A percentile compares a stretch with the other conserved stretches of the same genome.
phyloP scores from a whole-genome alignment of 1,140 invertebrate species.

The honey bee (Apis mellifera) region DNA sequence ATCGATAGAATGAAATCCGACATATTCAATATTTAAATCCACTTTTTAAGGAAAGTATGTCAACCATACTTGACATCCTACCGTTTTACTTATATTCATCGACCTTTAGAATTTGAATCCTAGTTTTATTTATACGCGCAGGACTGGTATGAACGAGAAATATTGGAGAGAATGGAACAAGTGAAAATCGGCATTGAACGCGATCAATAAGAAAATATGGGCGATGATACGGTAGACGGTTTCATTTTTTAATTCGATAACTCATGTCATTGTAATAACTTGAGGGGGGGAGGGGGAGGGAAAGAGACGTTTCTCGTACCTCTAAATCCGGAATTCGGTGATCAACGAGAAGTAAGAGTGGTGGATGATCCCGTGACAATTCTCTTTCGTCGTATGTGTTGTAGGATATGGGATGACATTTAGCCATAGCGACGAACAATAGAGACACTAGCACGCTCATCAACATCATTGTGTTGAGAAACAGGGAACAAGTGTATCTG shows the following conservation, averaged over 20 bases:
- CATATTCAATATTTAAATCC: conserved; percentile 6
- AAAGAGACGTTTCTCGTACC: conserved; percentile 36
- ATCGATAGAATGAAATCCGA: not conserved
- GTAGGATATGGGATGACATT: conserved; percentile 50
- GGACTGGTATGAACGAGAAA: not conserved
- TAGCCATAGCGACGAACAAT: conserved; percentile 56
- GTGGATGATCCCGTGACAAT: conserved; percentile 48
- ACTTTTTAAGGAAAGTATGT: conserved; percentile 4
- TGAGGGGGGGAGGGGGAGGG: no score
- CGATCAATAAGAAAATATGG: no score
- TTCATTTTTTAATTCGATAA: no score
- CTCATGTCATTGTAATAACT: not conserved
- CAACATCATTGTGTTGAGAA: conserved; percentile 58
- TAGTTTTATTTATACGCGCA: not conserved
- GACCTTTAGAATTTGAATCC: conserved; percentile 1
- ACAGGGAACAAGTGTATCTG: conserved; percentile 42
- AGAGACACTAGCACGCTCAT: conserved; percentile 57
- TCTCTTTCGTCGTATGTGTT: conserved; percentile 54
- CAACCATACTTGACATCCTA: conserved; percentile 8
- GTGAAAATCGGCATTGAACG: no score
- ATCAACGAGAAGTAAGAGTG: conserved; percentile 61
- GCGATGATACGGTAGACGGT: no score
- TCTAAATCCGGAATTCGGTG: conserved; percentile 56
- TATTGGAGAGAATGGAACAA: no score
- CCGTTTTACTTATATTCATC: not conserved